phyloP scores from a whole-genome alignment of 2,888 invertebrate genomes.

The Agrypnus murinus region DNA sequence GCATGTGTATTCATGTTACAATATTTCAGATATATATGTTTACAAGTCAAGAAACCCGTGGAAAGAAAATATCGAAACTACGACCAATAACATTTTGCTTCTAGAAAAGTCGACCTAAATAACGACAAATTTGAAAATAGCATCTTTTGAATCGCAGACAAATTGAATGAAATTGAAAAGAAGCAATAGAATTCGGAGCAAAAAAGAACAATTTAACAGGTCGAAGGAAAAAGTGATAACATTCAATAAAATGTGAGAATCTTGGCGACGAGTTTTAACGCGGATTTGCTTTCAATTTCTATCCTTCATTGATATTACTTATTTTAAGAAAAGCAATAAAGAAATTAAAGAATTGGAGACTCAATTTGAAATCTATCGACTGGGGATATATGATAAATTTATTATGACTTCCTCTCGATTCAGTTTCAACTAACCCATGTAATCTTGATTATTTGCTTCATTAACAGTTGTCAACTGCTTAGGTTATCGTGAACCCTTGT shows the following conservation, averaged over 20 bases:
- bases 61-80: background rate
- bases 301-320: background rate
- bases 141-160: background rate
- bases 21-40: background rate
- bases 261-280: background rate
- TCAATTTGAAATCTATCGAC: background rate
- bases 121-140: slow-evolving; percentile 9
- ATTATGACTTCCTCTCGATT: background rate
- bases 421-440: slow-evolving; percentile 6
- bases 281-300: background rate
- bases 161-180: slow-evolving; percentile 12
- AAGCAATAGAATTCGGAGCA: background rate
- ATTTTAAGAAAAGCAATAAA: background rate
- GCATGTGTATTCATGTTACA: too few species aligned
- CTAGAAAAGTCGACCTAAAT: background rate
- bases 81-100: background rate
- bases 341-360: too few species aligned
- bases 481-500: slow-evolving; percentile 16
- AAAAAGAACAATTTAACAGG: slow-evolving; percentile 20
- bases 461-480: slow-evolving; percentile 15
- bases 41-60: background rate
- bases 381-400: background rate
- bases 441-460: slow-evolving; percentile 14
- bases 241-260: background rate
- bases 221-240: slow-evolving; percentile 10